phyloP scores from a whole-genome alignment of 2,888 invertebrate species.

The Pterostichus niger region DNA sequence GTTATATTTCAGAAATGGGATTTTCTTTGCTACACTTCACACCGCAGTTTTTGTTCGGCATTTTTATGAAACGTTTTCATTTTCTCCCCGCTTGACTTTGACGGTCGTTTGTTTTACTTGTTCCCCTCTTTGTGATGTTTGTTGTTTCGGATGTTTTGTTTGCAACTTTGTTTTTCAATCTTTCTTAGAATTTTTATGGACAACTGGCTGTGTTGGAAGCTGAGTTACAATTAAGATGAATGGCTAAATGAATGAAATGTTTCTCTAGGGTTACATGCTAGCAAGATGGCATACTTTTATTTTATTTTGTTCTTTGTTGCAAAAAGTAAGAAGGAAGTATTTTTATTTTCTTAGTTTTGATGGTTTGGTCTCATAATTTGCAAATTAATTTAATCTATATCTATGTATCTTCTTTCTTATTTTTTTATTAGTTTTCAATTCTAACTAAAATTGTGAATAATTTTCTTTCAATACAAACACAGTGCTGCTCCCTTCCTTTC shows the following conservation, averaged over 20 bases:
- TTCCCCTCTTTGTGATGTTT: background rate
- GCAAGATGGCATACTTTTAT: background rate
- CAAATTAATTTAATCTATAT: no score
- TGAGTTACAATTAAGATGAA: background rate
- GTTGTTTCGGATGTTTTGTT: no score
- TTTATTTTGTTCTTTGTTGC: background rate
- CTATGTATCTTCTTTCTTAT: no score
- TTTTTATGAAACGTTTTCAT: slow-evolving; percentile 52
- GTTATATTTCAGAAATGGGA: slow-evolving; percentile 29
- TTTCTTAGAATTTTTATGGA: background rate
- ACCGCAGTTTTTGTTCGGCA: slow-evolving; percentile 13
- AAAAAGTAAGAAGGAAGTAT: background rate
- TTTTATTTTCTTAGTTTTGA: background rate
- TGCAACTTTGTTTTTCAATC: background rate
- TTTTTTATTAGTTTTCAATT: no score
- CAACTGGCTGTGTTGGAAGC: background rate
- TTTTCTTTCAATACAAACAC: no score
- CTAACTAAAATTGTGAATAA: no score
- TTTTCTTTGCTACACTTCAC: slow-evolving; percentile 1
- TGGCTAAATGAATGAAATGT: background rate
- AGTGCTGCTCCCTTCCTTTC: no score
- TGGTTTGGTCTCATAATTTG: no score
- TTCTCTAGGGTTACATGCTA: background rate
- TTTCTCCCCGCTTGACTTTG: slow-evolving; percentile 15
- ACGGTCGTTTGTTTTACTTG: no score